Evolutionary conservation across 2,888 invertebrate species (phyloP), one percentile per base, ranked within the genome.

Genomic region (Cancer borealis): DNA sequence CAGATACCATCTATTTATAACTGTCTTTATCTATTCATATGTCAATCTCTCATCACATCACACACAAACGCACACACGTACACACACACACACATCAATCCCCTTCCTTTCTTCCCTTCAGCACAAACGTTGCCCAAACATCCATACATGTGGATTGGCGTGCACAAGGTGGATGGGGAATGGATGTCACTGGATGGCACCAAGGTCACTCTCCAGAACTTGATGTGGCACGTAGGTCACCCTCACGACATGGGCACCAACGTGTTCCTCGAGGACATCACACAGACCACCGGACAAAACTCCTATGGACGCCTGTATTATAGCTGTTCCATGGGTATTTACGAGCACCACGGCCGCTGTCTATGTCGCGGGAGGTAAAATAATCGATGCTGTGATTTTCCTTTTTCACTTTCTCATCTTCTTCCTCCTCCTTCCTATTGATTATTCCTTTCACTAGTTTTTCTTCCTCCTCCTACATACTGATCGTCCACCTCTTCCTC

Each of bases 111-210:
- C 21, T 10, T 73, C 26, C 26, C 21, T 26, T 26, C 73, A 73
- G 73, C 73, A 79, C 30, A 79, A 17, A 93, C 90, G 91, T 21
- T 60, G 60, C 47, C 39, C 3, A 17, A 54, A 3, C 47, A 93
- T 12, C 93, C 93, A n/a, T 91, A 91, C 87, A 93, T 93, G 93
- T 93, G 93, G 93, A 91, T 93, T 1, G 93, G 93, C 26, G 91
- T 54, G 8, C 26, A 47, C 1, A 93, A 91, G 39, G 84, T 91
- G 49, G 87, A 91, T 30, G 93, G 60, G 3, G 26, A 84, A 21
- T 93, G 93, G 93, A 26, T 90, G 87, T 21, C 21, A 12, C 3
- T 91, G 8, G 88, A 91, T 8, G 91, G 93, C 39, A 21, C 12
- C 12, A 39, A 54, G 10, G 10, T 91, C 17, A 66, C 91, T 17